phyloP scores from a whole-genome alignment of 2,797 vertebrate species.

The Ispidina lecontei region DNA sequence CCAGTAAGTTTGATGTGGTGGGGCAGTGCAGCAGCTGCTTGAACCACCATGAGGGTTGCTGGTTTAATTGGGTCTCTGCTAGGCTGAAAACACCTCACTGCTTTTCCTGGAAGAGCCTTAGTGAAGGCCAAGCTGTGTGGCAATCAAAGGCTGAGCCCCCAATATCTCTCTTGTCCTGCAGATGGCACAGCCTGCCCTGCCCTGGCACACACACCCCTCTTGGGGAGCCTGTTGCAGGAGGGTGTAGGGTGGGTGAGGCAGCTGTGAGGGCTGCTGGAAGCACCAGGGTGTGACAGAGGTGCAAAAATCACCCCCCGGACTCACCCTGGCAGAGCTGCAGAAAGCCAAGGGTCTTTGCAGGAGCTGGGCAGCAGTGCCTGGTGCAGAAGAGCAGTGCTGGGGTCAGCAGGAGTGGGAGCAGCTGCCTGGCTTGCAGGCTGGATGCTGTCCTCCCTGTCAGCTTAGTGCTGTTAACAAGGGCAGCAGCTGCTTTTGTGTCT shows the following conservation, averaged over 20 bases:
- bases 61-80: background rate
- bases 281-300: too few species aligned
- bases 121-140: background rate
- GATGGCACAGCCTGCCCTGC: background rate
- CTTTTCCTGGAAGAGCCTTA: background rate
- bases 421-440: background rate
- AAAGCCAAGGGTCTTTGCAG: background rate
- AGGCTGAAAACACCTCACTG: background rate
- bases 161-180: background rate
- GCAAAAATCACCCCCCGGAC: background rate
- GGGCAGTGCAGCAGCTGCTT: background rate
- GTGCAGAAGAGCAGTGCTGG: fast-evolving
- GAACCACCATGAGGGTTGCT: background rate
- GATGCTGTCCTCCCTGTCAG: background rate
- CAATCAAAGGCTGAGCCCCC: background rate
- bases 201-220: fast-evolving
- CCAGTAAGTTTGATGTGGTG: background rate
- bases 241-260: background rate
- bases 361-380: fast-evolving
- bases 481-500: background rate
- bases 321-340: too few species aligned
- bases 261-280: background rate
- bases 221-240: background rate
- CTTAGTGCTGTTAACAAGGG: fast-evolving
- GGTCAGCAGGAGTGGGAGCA: background rate